Base-by-base conservation (phyloP, 2,797 vertebrate species). In the Poecilia gillii region DNA sequence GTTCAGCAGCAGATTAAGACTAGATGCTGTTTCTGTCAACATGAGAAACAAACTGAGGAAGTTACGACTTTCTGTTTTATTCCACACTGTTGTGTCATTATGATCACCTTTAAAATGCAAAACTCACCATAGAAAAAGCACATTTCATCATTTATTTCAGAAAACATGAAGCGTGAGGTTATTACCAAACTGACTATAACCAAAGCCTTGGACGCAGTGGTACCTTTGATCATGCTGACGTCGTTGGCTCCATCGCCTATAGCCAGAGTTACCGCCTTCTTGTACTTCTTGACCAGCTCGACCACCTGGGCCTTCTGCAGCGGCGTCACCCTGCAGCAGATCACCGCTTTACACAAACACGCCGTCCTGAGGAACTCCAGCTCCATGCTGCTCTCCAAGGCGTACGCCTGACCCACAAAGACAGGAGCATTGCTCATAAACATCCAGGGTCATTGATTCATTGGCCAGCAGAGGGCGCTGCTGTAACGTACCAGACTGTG, bases 271-370 rank as follows among this genome's bases (percentile, higher is more conserved):
- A 99, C 95, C 0, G 94, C 97, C 73, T 94, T 95, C 94, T 98
- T 99, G 95, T 97, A 94, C 85, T 95, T 97, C 93, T 98, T 99
- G 87, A 99, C 97, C 89, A 99, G 93, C 89, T 98, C 95, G 16
- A 99, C 97, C 93, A 99, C 97, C 93, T 99, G 97, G 74, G 98
- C 98, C 88, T 99, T 99, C 96, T 99, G 98, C 80, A 99, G 96
- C 0, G 98, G 98, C 0, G 98, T 99, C 81, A 99, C 97, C 64
- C 97, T 93, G 93, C 98, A 99, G 94, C 97, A 99, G 95, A 99
- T 97, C 80, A 99, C 97, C 0, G 96, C 92, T 83, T 97, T 96
- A 86, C 98, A 99, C 97, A 99, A 94, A 77, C 97, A 98, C 0
- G 97, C 98, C 0, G 95, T 95, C 88, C 93, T 79, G 84, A 99